Evolutionary conservation across 2,113 vertebrate genomes (phyloP).

Genomic region (Agapornis roseicollis): DNA sequence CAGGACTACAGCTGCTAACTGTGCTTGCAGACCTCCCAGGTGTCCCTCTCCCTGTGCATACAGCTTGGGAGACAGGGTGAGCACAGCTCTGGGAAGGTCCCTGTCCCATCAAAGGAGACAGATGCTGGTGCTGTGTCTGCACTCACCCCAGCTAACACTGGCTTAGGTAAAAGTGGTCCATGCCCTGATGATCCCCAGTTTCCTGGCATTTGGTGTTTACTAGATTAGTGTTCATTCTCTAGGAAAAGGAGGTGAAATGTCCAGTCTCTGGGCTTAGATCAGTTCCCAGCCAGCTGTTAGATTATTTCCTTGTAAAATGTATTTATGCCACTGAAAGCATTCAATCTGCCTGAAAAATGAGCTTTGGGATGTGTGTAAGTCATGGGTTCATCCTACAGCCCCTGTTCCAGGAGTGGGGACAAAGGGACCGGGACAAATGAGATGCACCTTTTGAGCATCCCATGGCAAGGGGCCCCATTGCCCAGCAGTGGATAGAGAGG

Average conservation of each 20-base stretch:
- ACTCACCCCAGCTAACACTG: not conserved
- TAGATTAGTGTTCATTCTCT: not conserved
- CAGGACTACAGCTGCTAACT: not conserved
- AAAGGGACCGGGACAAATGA: rapidly evolving
- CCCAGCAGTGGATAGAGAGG: not conserved
- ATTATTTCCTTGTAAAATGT: not conserved
- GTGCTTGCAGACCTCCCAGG: not conserved
- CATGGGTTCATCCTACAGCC: not conserved
- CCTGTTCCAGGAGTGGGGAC: rapidly evolving
- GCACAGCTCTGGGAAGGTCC: not conserved
- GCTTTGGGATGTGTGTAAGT: not conserved
- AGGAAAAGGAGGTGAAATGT: not conserved
- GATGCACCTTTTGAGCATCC: not conserved
- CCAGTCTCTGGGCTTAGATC: not conserved
- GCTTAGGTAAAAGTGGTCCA: not conserved
- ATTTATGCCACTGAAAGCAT: not conserved
- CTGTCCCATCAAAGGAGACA: not conserved
- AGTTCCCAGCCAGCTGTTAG: not conserved
- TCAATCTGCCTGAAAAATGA: rapidly evolving
- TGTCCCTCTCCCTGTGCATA: rapidly evolving
- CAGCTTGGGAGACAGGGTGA: rapidly evolving
- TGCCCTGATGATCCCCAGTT: not conserved
- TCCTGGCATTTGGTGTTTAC: not conserved
- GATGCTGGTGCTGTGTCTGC: not conserved
- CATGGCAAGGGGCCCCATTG: rapidly evolving